Base-by-base conservation (phyloP, 2,113 vertebrate genomes). In the Gallinago undulata region DNA sequence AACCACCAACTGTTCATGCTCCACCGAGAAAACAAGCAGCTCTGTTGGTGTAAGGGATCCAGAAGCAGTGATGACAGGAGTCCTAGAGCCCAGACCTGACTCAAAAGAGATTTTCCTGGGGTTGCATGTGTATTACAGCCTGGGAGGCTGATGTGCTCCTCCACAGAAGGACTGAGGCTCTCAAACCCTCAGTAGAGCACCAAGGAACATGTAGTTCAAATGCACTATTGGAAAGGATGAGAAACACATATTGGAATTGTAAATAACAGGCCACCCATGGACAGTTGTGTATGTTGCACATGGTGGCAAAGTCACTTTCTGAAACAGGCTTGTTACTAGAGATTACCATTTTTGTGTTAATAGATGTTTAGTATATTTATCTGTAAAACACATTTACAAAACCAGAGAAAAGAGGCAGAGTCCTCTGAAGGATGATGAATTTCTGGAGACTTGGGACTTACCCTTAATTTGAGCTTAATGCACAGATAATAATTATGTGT, bases 11-110 rank as follows among this genome's bases (percentile, higher is more conserved):
- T 97, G 90, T 94, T 96, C 82, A 25, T 35, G n/a, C 28, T 74
- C n/a, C 68, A 56, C 6, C 0, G 39, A 88, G 92, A 93, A 84
- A 93, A 96, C 88, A 96, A 88, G 92, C 14, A 74, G 79, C 85
- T 94, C 74, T 91, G 56, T 96, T 94, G 30, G 55, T 33, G 19
- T n/a, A 62, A 86, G 63, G 60, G 63, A 93, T 57, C 39, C 66
- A 83, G 84, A 24, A 6, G 70, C 72, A 82, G 74, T 1, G 2
- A 85, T 7, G 16, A 79, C 55, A 77, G 78, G 50, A 91, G 72
- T 48, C 74, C 8, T 1, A 86, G 53, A 89, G 70, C 39, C 15
- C 82, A 87, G 28, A 33, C 43, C 24, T 25, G 47, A 78, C 31
- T 50, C 7, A 50, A 33, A 51, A 51, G 59, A 63, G n/a, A 63